Percentiles rank a stretch among this genome's conserved stretches.
These are phyloP conservation scores for Pangasius sanitwongsei DNA, from an alignment of 2,797 vertebrate genomes.

Conservation along the genomic window DNA sequence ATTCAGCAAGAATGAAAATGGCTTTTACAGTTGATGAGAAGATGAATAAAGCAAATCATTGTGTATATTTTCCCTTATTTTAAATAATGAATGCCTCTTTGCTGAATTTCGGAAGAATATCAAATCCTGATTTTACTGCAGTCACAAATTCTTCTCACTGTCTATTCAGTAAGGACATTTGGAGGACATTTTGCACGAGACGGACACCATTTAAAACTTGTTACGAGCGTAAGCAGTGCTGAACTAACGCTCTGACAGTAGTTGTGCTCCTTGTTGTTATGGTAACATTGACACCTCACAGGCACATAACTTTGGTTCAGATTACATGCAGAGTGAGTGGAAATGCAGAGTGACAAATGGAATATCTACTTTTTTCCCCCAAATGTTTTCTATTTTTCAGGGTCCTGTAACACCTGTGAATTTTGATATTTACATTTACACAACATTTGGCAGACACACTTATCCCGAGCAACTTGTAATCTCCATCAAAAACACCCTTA, in stretches of 20 bases:
- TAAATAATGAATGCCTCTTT: background rate
- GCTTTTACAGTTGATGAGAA: background rate
- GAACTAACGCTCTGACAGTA: background rate
- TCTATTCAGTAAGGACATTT: background rate
- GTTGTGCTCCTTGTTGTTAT: background rate
- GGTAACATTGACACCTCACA: conserved; percentile 7
- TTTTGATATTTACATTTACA: background rate
- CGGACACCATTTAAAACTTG: background rate
- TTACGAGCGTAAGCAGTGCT: background rate
- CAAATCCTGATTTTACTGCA: background rate
- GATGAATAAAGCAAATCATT: background rate
- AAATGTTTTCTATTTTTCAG: background rate
- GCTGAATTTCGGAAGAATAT: background rate
- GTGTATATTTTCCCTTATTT: background rate
- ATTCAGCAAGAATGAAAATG: background rate
- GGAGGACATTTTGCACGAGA: background rate
- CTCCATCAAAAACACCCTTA: background rate
- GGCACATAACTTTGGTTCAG: background rate
- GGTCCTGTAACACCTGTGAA: background rate
- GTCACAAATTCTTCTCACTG: background rate
- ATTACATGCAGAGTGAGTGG: background rate
- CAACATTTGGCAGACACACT: background rate
- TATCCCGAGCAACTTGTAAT: background rate
- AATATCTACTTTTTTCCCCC: background rate
- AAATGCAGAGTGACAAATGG: background rate